Conservation (phyloP, 1,140 invertebrate genomes). For the Aphaenogaster floridana region DNA sequence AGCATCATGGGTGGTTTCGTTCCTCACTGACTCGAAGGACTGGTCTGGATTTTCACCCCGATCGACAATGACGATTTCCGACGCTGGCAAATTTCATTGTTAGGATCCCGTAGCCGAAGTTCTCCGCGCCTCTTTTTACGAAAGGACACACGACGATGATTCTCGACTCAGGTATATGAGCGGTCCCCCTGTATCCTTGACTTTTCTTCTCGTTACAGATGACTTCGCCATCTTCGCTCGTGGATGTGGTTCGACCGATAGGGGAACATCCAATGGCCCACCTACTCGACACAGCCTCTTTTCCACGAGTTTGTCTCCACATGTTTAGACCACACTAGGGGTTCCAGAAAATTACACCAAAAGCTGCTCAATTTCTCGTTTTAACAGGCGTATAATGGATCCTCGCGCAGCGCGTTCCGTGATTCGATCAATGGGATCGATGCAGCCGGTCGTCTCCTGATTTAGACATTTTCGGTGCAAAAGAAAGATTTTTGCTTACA, state of each 20-base stretch:
- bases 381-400: conserved; percentile 72
- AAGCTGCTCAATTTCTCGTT: conserved; percentile 72
- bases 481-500: conserved; percentile 31
- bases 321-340: conserved; percentile 62
- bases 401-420: conserved; percentile 26
- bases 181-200: not conserved
- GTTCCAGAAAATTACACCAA: conserved; percentile 65
- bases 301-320: conserved; percentile 37
- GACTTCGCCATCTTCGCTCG: conserved; percentile 13
- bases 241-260: not conserved
- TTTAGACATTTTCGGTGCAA: conserved; percentile 64
- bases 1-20: conserved; percentile 68
- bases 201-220: conserved; percentile 10
- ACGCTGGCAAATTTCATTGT: conserved; percentile 38
- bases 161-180: conserved; percentile 10
- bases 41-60: conserved; percentile 44
- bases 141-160: conserved; percentile 50
- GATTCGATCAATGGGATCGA: conserved; percentile 33
- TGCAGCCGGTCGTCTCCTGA: conserved; percentile 26
- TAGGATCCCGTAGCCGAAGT: not conserved
- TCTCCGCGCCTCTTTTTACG: conserved; percentile 51
- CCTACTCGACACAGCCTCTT: conserved; percentile 49
- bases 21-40: conserved; percentile 40
- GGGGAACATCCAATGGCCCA: conserved; percentile 44
- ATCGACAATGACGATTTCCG: conserved; percentile 46